Evolutionary conservation across 2,888 invertebrate genomes (phyloP).

Genomic region (Tetragnatha montana): DNA sequence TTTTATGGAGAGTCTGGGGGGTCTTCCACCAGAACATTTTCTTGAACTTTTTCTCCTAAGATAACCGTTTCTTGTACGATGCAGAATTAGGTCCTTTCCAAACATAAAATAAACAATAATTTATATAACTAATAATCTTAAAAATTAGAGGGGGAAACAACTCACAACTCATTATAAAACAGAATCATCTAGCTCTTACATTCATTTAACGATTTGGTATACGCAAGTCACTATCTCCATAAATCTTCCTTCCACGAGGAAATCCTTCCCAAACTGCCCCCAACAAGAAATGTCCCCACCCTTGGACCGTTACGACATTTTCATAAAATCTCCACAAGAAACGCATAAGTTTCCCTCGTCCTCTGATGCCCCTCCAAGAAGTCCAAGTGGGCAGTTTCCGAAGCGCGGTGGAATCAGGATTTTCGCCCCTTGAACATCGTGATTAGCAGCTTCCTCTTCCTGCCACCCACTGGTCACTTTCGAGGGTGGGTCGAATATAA

Average conservation of each 20-base stretch:
- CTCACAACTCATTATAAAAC: too few species aligned
- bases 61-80: too few species aligned
- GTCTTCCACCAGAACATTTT: too few species aligned
- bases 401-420: conserved; percentile 21
- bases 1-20: too few species aligned
- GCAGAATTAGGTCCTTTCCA: too few species aligned
- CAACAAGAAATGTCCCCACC: neutral
- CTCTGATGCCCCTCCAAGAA: neutral
- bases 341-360: neutral
- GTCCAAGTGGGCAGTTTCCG: neutral
- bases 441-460: conserved; percentile 48
- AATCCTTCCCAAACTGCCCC: neutral
- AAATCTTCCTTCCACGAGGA: neutral
- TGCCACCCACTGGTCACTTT: neutral
- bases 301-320: too few species aligned
- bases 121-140: too few species aligned
- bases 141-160: too few species aligned
- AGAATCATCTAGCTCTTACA: too few species aligned
- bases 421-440: conserved; percentile 36
- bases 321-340: neutral
- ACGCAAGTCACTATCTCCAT: neutral
- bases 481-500: neutral
- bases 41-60: too few species aligned
- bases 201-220: too few species aligned
- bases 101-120: too few species aligned